Conservation (phyloP, 2,797 vertebrate genomes). For the Myotis findleyi region DNA sequence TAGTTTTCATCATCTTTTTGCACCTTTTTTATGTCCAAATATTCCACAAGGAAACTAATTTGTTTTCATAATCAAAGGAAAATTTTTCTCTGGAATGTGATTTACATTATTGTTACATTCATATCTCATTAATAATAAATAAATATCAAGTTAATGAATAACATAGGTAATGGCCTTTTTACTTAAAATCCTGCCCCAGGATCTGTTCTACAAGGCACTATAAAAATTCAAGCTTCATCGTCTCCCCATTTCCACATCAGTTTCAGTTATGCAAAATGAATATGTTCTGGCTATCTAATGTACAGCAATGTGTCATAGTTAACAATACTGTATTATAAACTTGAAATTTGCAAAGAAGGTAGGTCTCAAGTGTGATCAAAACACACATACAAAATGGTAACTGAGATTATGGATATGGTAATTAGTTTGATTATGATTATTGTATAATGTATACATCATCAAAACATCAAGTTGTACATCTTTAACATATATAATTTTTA, state of each 20-base stretch:
- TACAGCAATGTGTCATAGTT: not conserved
- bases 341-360: not conserved
- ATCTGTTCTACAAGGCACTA: not conserved
- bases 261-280: not conserved
- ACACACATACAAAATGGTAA: not conserved
- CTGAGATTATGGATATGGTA: not conserved
- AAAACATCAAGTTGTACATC: not conserved
- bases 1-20: not conserved
- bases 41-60: not conserved
- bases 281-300: not conserved
- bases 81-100: conserved; percentile 14
- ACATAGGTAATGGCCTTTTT: not conserved
- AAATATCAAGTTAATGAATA: conserved; percentile 11
- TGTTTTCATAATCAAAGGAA: not conserved
- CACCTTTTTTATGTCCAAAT: not conserved
- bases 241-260: not conserved
- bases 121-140: not conserved
- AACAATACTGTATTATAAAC: not conserved
- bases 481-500: not conserved
- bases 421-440: not conserved
- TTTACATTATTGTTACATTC: not conserved
- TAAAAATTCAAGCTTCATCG: not conserved
- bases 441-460: not conserved
- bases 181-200: not conserved
- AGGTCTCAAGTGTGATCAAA: not conserved